Base-by-base conservation (phyloP, 2,888 invertebrate species). In the Dexiosoma caninum region DNA sequence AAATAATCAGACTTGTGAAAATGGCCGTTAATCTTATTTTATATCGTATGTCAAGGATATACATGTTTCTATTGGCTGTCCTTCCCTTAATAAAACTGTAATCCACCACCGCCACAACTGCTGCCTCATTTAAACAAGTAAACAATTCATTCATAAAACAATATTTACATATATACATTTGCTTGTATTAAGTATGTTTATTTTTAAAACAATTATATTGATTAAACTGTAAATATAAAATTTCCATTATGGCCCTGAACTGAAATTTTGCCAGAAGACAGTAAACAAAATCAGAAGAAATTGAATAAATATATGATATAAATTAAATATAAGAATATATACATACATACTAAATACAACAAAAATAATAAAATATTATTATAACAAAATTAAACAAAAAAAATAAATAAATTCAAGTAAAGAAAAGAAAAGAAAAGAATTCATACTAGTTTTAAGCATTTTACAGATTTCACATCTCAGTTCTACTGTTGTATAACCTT, bases 391-490 rank as follows among this genome's bases (percentile, higher is more conserved):
- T 30, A 44, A 62, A n/a, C 7, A 32, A 32, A 32, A 6, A 10
- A 32, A 44, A 62, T n/a, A 32, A 35, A 27, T 27, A 27, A 27
- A n/a, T n/a, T n/a, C n/a, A 30, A 5, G 10, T 27, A 27, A 27
- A 3, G 6, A 27, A 27, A 27, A 27, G 4, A 46, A 44, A 62
- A 21, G 8, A 27, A 70, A 27, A 30, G 46, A 46, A 14, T 62
- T 12, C 51, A 53, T 53, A 23, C 32, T 16, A 19, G n/a, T 62
- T 53, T 44, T 6, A 60, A 72, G 42, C 30, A 21, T 55, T 72
- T 46, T 16, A 9, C n/a, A 42, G 42, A 42, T 9, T 23, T 21
- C 19, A 67, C n/a, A 21, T 14, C n/a, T 30, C n/a, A 53, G 8
- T 9, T 67, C 14, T 14, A 42, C 27, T 8, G 27, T n/a, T n/a